Evolutionary conservation across 2,797 vertebrate species (phyloP), one percentile per base, ranked within the genome.

Genomic region (Loris lydekkerianus): DNA sequence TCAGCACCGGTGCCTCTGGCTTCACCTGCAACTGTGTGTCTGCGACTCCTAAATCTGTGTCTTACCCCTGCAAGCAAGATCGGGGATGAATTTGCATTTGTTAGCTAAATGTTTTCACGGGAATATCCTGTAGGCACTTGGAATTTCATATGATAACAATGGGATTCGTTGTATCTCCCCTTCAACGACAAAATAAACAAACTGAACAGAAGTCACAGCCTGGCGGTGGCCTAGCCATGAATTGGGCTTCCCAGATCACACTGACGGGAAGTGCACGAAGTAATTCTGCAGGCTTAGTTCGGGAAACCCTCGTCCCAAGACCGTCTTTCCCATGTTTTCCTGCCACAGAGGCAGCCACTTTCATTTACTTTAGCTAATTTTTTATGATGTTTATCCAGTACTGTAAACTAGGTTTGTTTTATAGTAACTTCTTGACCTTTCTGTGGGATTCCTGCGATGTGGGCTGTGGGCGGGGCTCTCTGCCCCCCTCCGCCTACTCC

Each of bases 171-270:
- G 34, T 63, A 34, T 18, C 75, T 25, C 34, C 7, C 18, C 31
- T 78, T 95, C 61, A 77, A 27, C 13, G 72, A 61, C 70, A 82
- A 84, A 73, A 53, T 75, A 46, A 95, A n/a, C 53, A n/a, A 65
- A 49, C 20, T 1, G 29, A 77, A 77, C 18, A 63, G 89, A 91
- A 31, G 31, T 67, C 15, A 61, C 37, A 91, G 17, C 8, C 7
- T 23, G 46, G 31, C 2, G 49, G 29, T n/a, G 58, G 13, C 34
- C 25, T 17, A 61, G 13, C 23, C 53, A 13, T 76, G 40, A 29
- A n/a, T 20, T 43, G 34, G 6, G 7, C 81, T n/a, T 10, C 43
- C 72, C 18, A 21, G 10, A 5, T 53, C 65, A 63, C 10, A 81
- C 56, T 18, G 60, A 56, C 13, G 37, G 23, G 73, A 29, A 25